These are phyloP conservation scores for Xanthorhoe spadicearia DNA, from an alignment of 2,888 invertebrate species.

Conservation along the genomic window DNA sequence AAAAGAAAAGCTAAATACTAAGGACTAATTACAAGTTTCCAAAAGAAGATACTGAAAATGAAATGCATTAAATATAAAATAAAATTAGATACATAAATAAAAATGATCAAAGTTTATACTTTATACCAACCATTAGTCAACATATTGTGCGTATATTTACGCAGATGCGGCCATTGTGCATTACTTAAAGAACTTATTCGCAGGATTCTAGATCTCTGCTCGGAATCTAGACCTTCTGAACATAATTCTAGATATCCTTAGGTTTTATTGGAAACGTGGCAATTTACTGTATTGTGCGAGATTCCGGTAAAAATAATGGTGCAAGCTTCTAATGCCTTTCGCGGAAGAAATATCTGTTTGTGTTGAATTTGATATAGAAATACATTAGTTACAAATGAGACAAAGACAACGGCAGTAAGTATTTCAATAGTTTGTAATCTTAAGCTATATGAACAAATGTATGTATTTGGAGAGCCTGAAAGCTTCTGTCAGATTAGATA, in stretches of 20 bases:
- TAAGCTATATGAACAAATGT: too few species aligned
- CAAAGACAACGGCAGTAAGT: too few species aligned
- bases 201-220: constrained; percentile 15
- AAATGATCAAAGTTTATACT: constrained; percentile 22
- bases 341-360: background rate
- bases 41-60: too few species aligned
- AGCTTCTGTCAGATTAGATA: too few species aligned
- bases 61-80: too few species aligned
- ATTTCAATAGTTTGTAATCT: too few species aligned
- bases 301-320: constrained; percentile 18
- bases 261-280: constrained; percentile 20
- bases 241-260: constrained; percentile 24
- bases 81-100: too few species aligned
- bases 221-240: constrained; percentile 7
- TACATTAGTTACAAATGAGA: background rate
- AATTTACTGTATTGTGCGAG: constrained; percentile 22
- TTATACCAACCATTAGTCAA: constrained; percentile 41
- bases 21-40: too few species aligned
- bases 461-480: too few species aligned
- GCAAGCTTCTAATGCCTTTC: background rate
- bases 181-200: constrained; percentile 20
- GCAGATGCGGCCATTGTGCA: constrained; percentile 55
- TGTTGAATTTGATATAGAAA: background rate
- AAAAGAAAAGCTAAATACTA: too few species aligned
- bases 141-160: constrained; percentile 46